A percentile compares a stretch with the other conserved stretches of the same genome.
Evolutionary conservation across 2,888 invertebrate genomes (phyloP).

Genomic region (Hirtodrosophila duncani): DNA sequence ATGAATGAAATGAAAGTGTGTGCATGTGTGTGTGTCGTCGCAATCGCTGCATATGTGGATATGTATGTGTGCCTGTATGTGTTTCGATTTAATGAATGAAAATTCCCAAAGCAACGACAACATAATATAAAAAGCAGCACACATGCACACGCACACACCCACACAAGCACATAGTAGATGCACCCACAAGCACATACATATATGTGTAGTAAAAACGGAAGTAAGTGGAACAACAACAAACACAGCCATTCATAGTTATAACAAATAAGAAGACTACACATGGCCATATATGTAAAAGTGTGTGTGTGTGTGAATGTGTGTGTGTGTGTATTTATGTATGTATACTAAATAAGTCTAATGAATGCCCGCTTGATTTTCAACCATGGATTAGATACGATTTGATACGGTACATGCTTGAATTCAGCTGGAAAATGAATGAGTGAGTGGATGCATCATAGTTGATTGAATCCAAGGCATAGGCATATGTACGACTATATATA

Average conservation of each 20-base stretch:
- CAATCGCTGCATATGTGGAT: constrained; percentile 5
- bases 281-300: not conserved
- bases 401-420: constrained; percentile 22
- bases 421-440: no score
- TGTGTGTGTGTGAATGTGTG: not conserved
- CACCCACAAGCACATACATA: constrained; percentile 15
- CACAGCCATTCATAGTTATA: constrained; percentile 23
- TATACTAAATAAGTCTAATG: constrained; percentile 49
- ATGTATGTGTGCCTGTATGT: constrained; percentile 34
- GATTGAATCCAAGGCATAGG: no score
- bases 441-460: no score
- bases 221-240: constrained; percentile 49
- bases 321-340: constrained; percentile 29
- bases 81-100: constrained; percentile 65
- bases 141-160: constrained; percentile 25
- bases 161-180: constrained; percentile 16
- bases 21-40: constrained; percentile 30
- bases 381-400: constrained; percentile 59
- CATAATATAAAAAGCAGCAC: constrained; percentile 34
- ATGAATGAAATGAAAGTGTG: constrained; percentile 54
- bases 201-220: constrained; percentile 60
- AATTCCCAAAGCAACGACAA: constrained; percentile 53
- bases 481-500: no score
- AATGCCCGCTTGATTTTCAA: constrained; percentile 58
- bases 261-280: not conserved